phyloP scores from a whole-genome alignment of 2,797 vertebrate genomes.

The Cryptoprocta ferox region DNA sequence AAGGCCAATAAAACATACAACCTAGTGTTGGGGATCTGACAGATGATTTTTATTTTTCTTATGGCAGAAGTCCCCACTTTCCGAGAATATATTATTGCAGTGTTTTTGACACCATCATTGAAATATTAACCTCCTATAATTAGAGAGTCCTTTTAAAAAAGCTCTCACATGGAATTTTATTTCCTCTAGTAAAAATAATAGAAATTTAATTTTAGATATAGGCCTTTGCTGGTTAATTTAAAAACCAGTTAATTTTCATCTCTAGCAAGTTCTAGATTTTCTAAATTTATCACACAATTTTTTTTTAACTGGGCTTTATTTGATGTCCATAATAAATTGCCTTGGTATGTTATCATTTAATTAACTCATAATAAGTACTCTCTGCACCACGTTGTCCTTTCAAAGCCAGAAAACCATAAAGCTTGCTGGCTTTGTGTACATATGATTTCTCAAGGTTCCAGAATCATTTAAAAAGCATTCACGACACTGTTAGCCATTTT shows the following conservation, averaged over 20 bases:
- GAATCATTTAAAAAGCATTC: background rate
- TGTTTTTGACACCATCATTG: slow-evolving; percentile 46
- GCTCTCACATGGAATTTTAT: slow-evolving; percentile 59
- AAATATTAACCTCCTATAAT: slow-evolving; percentile 63
- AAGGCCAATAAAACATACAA: background rate
- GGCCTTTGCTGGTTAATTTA: slow-evolving; percentile 55
- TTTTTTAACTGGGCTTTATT: slow-evolving; percentile 39
- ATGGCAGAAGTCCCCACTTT: background rate
- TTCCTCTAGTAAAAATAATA: slow-evolving; percentile 68
- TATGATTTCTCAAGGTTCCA: slow-evolving; percentile 45
- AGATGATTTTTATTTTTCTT: slow-evolving; percentile 39
- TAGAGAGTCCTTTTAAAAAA: slow-evolving; percentile 51
- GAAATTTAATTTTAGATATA: slow-evolving; percentile 77
- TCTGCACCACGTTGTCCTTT: background rate
- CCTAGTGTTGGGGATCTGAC: background rate
- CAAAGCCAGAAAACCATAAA: slow-evolving; percentile 38
- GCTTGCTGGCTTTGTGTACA: slow-evolving; percentile 15
- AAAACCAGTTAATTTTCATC: slow-evolving; percentile 65
- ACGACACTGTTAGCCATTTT: background rate
- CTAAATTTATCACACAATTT: slow-evolving; percentile 60
- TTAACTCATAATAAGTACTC: slow-evolving; percentile 43
- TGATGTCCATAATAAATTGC: slow-evolving; percentile 49
- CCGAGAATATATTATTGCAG: background rate
- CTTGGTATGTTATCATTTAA: slow-evolving; percentile 67
- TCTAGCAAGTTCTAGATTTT: slow-evolving; percentile 47